Percentiles rank a stretch among this genome's conserved stretches.
Evolutionary conservation across 30 jellyfish, hydroid and myxozoan genomes (phyloP).

Genomic region (Chironex yamaguchii): DNA sequence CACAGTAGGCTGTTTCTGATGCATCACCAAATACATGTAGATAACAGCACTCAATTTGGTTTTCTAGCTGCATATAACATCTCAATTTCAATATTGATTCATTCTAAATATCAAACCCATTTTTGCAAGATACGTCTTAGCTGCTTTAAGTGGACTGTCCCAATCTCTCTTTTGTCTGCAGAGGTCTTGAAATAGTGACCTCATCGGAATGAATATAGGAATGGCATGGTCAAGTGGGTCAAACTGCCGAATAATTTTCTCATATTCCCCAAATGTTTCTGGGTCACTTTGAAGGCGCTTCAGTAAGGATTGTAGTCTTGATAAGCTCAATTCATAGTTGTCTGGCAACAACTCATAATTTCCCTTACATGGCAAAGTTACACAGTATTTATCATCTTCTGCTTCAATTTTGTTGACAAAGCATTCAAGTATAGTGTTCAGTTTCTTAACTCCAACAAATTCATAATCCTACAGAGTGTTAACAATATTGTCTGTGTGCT

Average conservation of each 20-base stretch:
- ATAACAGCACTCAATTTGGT: neutral
- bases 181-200: constrained; percentile 33
- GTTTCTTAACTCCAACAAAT: neutral
- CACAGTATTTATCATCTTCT: neutral
- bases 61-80: too few species aligned
- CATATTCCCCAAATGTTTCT: constrained; percentile 1
- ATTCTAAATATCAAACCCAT: too few species aligned
- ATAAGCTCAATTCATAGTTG: neutral
- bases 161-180: constrained; percentile 14
- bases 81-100: too few species aligned
- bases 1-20: constrained; percentile 17
- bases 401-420: too few species aligned
- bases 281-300: too few species aligned
- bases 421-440: neutral
- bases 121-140: too few species aligned
- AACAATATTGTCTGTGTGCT: constrained; percentile 1
- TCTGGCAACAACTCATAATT: neutral
- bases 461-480: neutral
- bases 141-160: constrained; percentile 10
- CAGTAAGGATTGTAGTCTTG: neutral
- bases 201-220: constrained; percentile 20
- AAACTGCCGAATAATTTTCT: constrained; percentile 4
- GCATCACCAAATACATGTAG: constrained; percentile 23
- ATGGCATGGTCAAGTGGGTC: constrained; percentile 24
- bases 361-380: too few species aligned